These are phyloP conservation scores for Petaurus breviceps DNA, from an alignment of 2,113 vertebrate genomes.

Conservation along the genomic window DNA sequence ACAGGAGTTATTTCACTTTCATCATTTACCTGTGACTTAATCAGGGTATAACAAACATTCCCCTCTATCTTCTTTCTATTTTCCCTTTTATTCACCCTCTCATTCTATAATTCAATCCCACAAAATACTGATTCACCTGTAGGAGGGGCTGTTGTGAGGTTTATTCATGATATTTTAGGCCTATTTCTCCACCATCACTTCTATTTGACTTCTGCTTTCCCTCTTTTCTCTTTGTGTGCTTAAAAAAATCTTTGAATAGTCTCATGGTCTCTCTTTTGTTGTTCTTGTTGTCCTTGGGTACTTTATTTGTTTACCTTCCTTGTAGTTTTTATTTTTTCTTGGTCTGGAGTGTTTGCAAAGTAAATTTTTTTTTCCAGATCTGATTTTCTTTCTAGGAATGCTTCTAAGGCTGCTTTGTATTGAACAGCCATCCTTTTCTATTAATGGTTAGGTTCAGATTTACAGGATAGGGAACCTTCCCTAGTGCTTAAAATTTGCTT, in stretches of 20 bases:
- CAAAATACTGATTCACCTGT: neutral
- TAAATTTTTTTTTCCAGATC: neutral
- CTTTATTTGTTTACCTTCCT: neutral
- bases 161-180: neutral
- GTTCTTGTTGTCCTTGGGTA: neutral
- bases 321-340: neutral
- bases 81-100: neutral
- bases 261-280: neutral
- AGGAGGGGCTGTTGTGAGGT: neutral
- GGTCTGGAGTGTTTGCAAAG: neutral
- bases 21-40: neutral
- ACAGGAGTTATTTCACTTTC: neutral
- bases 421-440: neutral
- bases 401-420: neutral
- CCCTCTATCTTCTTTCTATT: neutral
- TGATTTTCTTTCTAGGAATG: neutral
- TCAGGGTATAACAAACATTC: neutral
- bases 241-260: neutral
- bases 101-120: neutral
- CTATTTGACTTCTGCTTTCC: neutral
- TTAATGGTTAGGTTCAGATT: neutral
- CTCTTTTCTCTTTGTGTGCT: neutral
- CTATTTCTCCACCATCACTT: neutral
- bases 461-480: neutral
- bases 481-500: constrained; percentile 8